Conservation (phyloP, 2,797 vertebrate species). For the Chiloscyllium punctatum region DNA sequence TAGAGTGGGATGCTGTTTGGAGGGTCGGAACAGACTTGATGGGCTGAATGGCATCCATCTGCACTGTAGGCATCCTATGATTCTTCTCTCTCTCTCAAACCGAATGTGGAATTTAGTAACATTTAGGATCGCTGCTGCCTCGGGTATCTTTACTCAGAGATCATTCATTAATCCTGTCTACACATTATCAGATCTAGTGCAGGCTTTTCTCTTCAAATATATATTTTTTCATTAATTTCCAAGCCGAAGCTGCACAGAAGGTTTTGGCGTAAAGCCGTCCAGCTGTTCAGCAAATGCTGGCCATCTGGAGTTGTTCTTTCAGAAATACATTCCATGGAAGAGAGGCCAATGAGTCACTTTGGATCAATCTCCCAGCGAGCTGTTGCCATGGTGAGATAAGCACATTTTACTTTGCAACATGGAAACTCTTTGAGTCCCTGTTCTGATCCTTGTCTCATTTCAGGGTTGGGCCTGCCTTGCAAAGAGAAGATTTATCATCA, state of each 20-base stretch:
- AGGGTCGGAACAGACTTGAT: too few species aligned
- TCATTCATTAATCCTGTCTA: too few species aligned
- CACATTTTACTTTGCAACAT: neutral
- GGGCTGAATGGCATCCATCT: too few species aligned
- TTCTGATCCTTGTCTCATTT: neutral
- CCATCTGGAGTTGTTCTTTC: neutral
- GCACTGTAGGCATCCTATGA: too few species aligned
- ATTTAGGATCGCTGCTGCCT: too few species aligned
- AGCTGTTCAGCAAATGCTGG: constrained; percentile 13
- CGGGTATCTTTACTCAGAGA: too few species aligned
- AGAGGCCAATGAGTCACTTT: neutral
- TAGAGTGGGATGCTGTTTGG: too few species aligned
- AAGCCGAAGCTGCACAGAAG: neutral
- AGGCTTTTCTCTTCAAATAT: neutral
- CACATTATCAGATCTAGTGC: too few species aligned
- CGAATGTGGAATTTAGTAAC: too few species aligned
- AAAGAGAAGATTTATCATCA: neutral
- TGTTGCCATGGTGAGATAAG: neutral
- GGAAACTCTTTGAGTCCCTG: neutral
- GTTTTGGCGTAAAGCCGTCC: neutral
- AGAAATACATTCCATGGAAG: neutral
- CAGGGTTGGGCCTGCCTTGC: neutral
- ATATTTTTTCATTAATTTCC: neutral
- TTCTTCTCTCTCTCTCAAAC: too few species aligned
- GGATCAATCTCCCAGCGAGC: neutral